Evolutionary conservation across 2,888 invertebrate species (phyloP).

Genomic region (Pseudococcus jackbeardsleyi): DNA sequence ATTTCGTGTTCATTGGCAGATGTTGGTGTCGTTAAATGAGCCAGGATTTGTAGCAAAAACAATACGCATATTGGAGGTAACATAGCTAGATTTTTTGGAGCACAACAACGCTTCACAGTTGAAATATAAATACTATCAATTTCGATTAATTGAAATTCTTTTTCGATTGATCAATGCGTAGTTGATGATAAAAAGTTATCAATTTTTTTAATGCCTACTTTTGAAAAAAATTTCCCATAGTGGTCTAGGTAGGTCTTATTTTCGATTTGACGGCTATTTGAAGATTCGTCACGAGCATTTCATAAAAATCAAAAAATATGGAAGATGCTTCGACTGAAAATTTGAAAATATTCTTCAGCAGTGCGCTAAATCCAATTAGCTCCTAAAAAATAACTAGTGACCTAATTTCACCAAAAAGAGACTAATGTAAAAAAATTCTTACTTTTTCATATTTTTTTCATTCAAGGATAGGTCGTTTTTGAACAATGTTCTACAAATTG

Average conservation of each 20-base stretch:
- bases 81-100: neutral
- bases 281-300: neutral
- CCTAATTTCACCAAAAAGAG: too few relatives aligned
- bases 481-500: too few relatives aligned
- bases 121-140: neutral
- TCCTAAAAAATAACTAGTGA: too few relatives aligned
- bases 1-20: neutral
- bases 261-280: neutral
- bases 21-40: neutral
- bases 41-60: neutral
- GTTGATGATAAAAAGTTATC: neutral
- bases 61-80: neutral
- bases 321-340: neutral
- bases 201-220: too few relatives aligned
- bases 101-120: neutral
- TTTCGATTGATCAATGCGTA: neutral
- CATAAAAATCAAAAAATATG: neutral
- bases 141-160: neutral
- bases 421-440: too few relatives aligned
- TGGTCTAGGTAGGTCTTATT: neutral
- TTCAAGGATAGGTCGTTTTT: too few relatives aligned
- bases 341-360: too few relatives aligned
- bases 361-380: too few relatives aligned
- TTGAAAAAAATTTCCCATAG: too few relatives aligned
- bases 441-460: too few relatives aligned